These are phyloP conservation scores for Glyptemys insculpta DNA, from an alignment of 2,797 vertebrate species.

Conservation along the genomic window DNA sequence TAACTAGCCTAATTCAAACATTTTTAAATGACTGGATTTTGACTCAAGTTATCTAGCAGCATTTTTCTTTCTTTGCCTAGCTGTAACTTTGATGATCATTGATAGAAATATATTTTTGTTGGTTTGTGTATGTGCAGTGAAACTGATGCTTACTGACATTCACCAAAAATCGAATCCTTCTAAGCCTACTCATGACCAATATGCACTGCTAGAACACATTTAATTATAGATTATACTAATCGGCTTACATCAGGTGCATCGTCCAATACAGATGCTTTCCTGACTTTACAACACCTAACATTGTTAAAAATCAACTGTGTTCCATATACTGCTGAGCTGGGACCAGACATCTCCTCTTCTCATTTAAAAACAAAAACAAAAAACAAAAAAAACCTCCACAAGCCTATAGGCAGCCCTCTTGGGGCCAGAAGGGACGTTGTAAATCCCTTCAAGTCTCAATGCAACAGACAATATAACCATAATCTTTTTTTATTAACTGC, in stretches of 20 bases:
- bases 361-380: not conserved
- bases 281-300: not conserved
- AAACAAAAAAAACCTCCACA: not conserved
- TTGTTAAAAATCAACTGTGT: not conserved
- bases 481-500: not conserved
- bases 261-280: not conserved
- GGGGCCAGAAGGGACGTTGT: not conserved
- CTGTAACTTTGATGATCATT: not conserved
- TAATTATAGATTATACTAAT: not conserved
- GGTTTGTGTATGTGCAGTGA: not conserved
- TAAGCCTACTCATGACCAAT: not conserved
- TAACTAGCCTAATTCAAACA: not conserved
- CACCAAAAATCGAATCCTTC: not conserved
- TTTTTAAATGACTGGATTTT: too few species aligned
- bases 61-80: not conserved
- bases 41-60: too few species aligned
- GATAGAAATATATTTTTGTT: too few species aligned
- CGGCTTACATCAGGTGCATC: not conserved
- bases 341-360: not conserved
- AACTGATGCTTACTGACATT: not conserved
- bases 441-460: not conserved
- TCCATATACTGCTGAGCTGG: not conserved
- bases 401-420: not conserved
- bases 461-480: not conserved
- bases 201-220: not conserved